Conservation (phyloP, 2,113 vertebrate species). For the Pteruthius melanotis region DNA sequence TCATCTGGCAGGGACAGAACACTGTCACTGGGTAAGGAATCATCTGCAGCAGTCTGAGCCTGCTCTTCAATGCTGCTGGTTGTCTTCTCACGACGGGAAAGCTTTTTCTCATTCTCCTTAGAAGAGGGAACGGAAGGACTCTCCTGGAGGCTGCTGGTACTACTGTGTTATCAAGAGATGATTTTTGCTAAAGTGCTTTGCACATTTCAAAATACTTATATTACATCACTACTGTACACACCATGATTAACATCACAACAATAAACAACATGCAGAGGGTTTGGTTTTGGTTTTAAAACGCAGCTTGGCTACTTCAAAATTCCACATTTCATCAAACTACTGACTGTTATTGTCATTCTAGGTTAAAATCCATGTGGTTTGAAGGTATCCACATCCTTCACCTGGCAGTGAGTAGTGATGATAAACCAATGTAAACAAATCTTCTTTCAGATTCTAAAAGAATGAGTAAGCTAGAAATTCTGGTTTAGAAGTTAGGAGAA, state of each 20-base stretch:
- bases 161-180: slow-evolving; percentile 61
- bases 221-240: background rate
- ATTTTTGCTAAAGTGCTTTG: background rate
- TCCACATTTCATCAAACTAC: background rate
- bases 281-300: background rate
- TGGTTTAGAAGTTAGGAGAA: background rate
- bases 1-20: slow-evolving; percentile 80
- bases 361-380: background rate
- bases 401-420: background rate
- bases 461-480: background rate
- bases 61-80: slow-evolving; percentile 83
- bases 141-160: slow-evolving; percentile 72
- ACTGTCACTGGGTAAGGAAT: slow-evolving; percentile 82
- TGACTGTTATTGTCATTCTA: background rate
- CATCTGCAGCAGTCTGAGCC: slow-evolving; percentile 75
- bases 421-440: background rate
- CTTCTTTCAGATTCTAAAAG: background rate
- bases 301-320: background rate
- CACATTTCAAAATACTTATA: background rate
- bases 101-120: slow-evolving; percentile 70
- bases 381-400: background rate
- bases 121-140: slow-evolving; percentile 73
- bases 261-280: background rate
- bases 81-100: slow-evolving; percentile 52
- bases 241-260: background rate